A percentile compares a stretch with the other conserved stretches of the same genome.
These are phyloP conservation scores for Crotalus helleri DNA, from an alignment of 2,113 vertebrate species.

Conservation along the genomic window DNA sequence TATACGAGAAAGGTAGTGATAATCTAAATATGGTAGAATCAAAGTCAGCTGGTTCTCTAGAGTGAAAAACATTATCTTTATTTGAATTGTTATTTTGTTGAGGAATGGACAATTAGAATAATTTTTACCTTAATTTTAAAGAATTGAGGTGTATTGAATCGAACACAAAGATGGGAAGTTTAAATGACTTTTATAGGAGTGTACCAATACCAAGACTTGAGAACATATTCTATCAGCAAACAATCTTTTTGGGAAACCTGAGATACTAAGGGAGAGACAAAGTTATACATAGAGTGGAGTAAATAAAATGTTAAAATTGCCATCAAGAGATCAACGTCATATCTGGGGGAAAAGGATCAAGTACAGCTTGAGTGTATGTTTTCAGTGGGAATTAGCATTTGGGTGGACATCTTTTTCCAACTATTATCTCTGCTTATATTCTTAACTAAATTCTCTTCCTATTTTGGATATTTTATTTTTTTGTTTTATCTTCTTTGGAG, in stretches of 20 bases:
- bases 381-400: neutral
- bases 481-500: conserved; percentile 48
- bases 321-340: neutral
- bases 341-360: neutral
- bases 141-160: neutral
- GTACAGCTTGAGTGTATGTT: neutral
- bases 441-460: neutral
- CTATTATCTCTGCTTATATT: neutral
- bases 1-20: fast-evolving
- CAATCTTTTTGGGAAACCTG: neutral
- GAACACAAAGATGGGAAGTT: neutral
- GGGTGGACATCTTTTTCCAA: fast-evolving
- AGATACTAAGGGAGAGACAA: neutral
- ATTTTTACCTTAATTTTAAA: neutral
- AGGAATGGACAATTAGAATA: neutral
- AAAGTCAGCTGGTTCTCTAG: neutral
- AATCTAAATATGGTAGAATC: neutral
- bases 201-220: neutral
- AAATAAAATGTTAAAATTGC: neutral
- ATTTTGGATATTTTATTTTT: conserved; percentile 39
- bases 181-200: too few species aligned
- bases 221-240: neutral
- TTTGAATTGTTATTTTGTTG: neutral
- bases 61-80: neutral
- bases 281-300: neutral